Percentiles rank a stretch among this genome's conserved stretches.
Evolutionary conservation across 1,140 invertebrate species (phyloP).

Genomic region (Papilio polyxenes): DNA sequence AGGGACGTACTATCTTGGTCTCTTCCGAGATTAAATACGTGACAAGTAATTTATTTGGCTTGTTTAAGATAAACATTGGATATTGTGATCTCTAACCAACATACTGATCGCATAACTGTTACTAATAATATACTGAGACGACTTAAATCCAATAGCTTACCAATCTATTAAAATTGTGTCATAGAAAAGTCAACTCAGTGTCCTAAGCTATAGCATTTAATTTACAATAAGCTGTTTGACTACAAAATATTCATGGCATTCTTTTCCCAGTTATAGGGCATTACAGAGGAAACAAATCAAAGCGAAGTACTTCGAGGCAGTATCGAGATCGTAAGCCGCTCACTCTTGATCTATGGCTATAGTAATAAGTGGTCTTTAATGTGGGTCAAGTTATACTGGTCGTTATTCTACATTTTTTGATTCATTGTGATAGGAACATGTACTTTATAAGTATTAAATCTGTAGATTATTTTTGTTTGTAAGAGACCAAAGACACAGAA

Average conservation of each 20-base stretch:
- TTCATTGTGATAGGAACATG: neutral
- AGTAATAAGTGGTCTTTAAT: conserved; percentile 17
- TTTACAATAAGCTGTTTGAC: neutral
- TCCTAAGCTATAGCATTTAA: neutral
- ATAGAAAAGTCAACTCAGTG: neutral
- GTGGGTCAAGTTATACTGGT: conserved; percentile 1
- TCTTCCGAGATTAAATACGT: neutral
- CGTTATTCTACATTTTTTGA: neutral
- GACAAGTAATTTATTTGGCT: conserved; percentile 17
- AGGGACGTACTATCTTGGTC: neutral
- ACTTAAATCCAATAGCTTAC: neutral
- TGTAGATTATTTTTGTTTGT: neutral
- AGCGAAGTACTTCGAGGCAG: neutral
- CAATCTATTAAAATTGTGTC: neutral
- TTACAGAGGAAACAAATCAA: conserved; percentile 30
- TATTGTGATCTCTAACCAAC: neutral
- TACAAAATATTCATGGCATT: conserved; percentile 11
- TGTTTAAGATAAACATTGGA: neutral
- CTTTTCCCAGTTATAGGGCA: conserved; percentile 18
- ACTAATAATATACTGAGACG: neutral
- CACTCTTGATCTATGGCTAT: conserved; percentile 17
- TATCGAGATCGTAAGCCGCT: neutral
- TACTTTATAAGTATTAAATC: neutral
- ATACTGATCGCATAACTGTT: neutral
- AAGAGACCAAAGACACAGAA: no score